Conservation (phyloP, 2,113 vertebrate genomes). For the Erinaceus europaeus region DNA sequence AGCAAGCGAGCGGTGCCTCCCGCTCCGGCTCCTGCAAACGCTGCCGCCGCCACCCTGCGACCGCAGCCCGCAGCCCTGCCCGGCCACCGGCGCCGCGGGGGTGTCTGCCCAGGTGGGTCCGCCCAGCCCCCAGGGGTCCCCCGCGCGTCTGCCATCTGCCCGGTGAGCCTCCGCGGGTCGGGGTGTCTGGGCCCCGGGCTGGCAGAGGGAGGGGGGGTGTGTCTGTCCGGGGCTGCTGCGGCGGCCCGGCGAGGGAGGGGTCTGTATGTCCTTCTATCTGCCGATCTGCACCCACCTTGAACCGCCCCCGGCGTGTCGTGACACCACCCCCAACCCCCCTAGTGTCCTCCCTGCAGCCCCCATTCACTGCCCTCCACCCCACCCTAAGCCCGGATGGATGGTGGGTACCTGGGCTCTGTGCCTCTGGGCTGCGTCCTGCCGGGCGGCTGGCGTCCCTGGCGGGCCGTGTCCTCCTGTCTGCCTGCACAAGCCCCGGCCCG, state of each 20-base stretch:
- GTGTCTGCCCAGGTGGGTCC: conserved; percentile 55
- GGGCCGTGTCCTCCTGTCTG: conserved; percentile 66
- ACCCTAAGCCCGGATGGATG: conserved; percentile 27
- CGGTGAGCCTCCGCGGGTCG: conserved; percentile 59
- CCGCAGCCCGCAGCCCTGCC: conserved; percentile 32
- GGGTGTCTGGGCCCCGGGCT: conserved; percentile 50
- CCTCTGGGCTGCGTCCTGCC: conserved; percentile 39
- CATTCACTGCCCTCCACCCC: neutral
- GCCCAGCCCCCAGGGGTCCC: conserved; percentile 62
- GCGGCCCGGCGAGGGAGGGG: conserved; percentile 45
- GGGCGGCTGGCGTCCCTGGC: conserved; percentile 54
- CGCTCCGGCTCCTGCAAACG: conserved; percentile 55
- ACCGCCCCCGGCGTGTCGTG: neutral
- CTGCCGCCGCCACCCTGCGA: conserved; percentile 38
- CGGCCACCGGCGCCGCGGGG: conserved; percentile 33
- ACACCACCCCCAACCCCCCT: neutral
- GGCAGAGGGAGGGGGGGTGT: conserved; percentile 67
- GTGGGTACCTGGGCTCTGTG: conserved; percentile 62
- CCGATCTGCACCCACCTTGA: neutral
- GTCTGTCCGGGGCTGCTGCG: conserved; percentile 67
- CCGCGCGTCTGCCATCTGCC: conserved; percentile 45
- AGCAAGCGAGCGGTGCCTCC: conserved; percentile 47
- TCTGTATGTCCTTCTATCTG: conserved; percentile 47
- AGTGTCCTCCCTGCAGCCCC: neutral
- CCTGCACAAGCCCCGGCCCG: conserved; percentile 32